Evolutionary conservation across 2,113 vertebrate species (phyloP).

Genomic region (Crotalus viridis): DNA sequence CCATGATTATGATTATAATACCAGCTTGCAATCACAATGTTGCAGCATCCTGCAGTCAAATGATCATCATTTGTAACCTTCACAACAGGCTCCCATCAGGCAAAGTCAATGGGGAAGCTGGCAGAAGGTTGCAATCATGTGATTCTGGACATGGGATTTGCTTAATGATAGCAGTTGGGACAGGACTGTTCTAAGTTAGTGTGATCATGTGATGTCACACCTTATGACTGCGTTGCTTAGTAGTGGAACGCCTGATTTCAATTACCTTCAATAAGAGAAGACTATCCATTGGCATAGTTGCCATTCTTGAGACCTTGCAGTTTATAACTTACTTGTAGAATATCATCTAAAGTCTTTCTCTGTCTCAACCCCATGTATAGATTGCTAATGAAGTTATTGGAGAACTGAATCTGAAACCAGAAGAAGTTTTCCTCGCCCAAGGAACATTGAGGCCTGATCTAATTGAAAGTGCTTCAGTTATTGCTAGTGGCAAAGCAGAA

Average conservation of each 20-base stretch:
- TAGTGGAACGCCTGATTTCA: background rate
- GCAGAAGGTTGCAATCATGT: background rate
- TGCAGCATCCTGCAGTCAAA: background rate
- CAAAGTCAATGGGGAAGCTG: background rate
- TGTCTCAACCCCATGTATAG: conserved; percentile 59
- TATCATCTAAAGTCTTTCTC: background rate
- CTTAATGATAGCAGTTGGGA: background rate
- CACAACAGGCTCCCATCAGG: background rate
- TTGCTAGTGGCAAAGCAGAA: conserved; percentile 94
- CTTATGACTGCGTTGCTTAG: background rate
- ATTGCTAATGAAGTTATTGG: conserved; percentile 98
- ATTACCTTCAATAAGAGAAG: background rate
- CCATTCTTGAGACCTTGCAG: background rate
- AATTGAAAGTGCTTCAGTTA: conserved; percentile 92
- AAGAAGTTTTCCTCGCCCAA: conserved; percentile 95
- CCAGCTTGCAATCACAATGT: background rate
- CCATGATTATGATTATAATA: background rate
- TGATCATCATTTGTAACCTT: background rate
- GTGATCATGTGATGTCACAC: background rate
- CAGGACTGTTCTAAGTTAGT: background rate
- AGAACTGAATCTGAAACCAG: conserved; percentile 96
- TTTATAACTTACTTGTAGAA: fast-evolving
- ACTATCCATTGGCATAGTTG: background rate
- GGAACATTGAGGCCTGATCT: conserved; percentile 95
- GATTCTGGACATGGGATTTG: background rate